Conservation (phyloP, 2,797 vertebrate genomes). For the Scolopax bukidnonensis region DNA sequence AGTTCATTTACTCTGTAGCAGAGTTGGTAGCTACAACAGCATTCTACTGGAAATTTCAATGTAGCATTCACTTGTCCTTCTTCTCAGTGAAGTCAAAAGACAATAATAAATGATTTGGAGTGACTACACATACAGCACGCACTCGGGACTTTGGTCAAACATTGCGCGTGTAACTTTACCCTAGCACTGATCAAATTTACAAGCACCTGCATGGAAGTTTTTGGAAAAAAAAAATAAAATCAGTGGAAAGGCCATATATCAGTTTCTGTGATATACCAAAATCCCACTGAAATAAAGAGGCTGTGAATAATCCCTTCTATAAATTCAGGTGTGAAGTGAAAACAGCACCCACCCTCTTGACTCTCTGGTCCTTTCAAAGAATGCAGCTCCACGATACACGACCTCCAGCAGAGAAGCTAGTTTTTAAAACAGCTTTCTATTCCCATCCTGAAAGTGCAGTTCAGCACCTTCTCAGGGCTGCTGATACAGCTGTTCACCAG, state of each 20-base stretch:
- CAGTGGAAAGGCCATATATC: background rate
- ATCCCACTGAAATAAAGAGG: background rate
- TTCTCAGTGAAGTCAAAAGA: background rate
- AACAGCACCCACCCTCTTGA: slow-evolving; percentile 14
- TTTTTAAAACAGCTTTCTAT: slow-evolving; percentile 16
- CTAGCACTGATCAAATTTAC: background rate
- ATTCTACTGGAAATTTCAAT: background rate
- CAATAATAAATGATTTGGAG: background rate
- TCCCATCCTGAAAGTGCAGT: background rate
- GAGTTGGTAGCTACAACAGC: background rate
- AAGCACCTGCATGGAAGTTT: background rate
- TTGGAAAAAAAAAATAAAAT: background rate
- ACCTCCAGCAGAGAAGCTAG: slow-evolving; percentile 7
- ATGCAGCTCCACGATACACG: background rate
- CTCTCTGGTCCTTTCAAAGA: background rate
- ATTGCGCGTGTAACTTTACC: background rate
- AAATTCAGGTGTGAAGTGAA: background rate
- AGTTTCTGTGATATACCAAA: background rate
- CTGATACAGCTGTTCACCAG: slow-evolving; percentile 65
- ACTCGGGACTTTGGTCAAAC: background rate
- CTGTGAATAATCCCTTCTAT: background rate
- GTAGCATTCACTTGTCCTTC: background rate
- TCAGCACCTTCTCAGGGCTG: slow-evolving; percentile 43
- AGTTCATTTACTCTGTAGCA: background rate
- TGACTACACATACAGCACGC: background rate